Base-by-base conservation (phyloP, 2,888 invertebrate species). In the Biston betularia region DNA sequence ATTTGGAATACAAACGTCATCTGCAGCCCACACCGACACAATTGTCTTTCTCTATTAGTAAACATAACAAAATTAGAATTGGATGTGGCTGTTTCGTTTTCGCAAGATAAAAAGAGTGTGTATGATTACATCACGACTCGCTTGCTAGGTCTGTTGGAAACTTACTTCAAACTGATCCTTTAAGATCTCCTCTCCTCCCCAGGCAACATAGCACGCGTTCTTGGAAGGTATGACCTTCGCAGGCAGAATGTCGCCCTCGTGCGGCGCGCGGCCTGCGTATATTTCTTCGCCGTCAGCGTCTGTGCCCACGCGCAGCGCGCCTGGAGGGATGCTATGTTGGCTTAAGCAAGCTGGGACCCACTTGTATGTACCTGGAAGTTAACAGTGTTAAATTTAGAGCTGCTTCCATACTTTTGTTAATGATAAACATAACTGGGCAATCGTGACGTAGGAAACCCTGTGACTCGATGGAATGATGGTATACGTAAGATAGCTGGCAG, bases 241-340 rank as follows among this genome's bases (percentile, higher is more conserved):
- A 2, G 96, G 96, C 0, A 96, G 76, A 80, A 95, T 94, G 78
- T 96, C 95, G 0, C 96, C 96, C 66, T 94, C 94, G 77, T 96
- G 95, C 64, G 89, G 94, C 0, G 95, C 95, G 57, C 97, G 94
- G 0, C 97, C 97, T 0, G 97, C 96, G 83, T 95, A 97, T 78
- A 97, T 96, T 58, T 95, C 91, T 0, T 94, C 93, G 0, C 97
- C 97, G 75, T 97, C 97, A 12, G 86, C 87, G 79, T 97, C 97
- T 1, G 94, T 93, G 33, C 97, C 97, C 34, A 94, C 94, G 49
- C 91, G 83, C 65, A 94, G 80, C 1, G 94, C 94, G 6, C 94
- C 94, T 1, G 92, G 93, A 0, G 94, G 94, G 63, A 94, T 90
- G 76, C 91, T 90, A 77, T 86, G 88, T 80, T 92, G 92, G 81